Evolutionary conservation across 2,888 invertebrate species (phyloP).

Genomic region (Lomographa bimaculata): DNA sequence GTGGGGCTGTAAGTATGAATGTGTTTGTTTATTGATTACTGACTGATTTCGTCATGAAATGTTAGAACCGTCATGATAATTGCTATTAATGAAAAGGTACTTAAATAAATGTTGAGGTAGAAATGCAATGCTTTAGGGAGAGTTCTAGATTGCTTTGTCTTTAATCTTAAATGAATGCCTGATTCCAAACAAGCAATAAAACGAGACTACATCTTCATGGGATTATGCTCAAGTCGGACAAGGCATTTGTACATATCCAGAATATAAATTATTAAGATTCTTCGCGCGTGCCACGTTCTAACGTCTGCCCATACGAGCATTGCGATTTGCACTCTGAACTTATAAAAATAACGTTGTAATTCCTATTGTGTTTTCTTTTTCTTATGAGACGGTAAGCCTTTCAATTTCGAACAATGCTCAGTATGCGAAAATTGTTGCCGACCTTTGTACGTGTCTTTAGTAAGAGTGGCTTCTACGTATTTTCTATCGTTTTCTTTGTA

Average conservation of each 20-base stretch:
- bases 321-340: constrained; percentile 13
- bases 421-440: constrained; percentile 71
- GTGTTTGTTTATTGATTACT: too few relatives aligned
- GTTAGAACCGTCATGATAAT: too few relatives aligned
- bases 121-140: constrained; percentile 32
- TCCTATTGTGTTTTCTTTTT: constrained; percentile 15
- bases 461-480: constrained; percentile 52
- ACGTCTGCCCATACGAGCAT: neutral
- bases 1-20: too few relatives aligned
- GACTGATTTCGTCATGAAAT: too few relatives aligned
- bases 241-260: constrained; percentile 46
- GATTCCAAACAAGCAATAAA: constrained; percentile 34
- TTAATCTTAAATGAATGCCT: too few relatives aligned
- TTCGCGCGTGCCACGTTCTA: constrained; percentile 43
- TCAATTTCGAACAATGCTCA: constrained; percentile 67
- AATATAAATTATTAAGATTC: constrained; percentile 61
- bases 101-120: too few relatives aligned
- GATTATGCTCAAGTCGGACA: constrained; percentile 44
- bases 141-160: too few relatives aligned
- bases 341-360: neutral
- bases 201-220: constrained; percentile 33
- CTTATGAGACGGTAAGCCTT: constrained; percentile 56
- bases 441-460: constrained; percentile 66
- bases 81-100: too few relatives aligned
- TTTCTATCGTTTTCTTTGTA: constrained; percentile 39